Base-by-base conservation (phyloP, 1,140 invertebrate species). In the Spodoptera litura region DNA sequence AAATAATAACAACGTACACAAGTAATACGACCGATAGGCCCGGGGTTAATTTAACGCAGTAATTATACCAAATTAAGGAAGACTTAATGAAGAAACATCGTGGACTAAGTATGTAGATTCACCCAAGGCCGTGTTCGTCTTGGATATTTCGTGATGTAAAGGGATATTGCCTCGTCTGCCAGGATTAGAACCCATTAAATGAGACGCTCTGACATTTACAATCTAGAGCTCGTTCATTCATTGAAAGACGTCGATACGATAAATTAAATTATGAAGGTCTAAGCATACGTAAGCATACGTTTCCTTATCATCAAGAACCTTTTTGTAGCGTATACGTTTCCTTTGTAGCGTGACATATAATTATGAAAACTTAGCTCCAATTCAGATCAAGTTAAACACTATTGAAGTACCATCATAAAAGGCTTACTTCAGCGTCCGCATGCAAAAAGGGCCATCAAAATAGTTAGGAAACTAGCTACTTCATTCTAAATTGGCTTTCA, bases 381-480 rank as follows among this genome's bases (percentile, higher is more conserved):
- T 27, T 20, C 27, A 4, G 8, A 27, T 11, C 8, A 58, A 58
- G 20, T 58, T 58, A 25, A 20, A 20, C 20, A 58, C 55, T 27
- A 20, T 25, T 25, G 2, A 27, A 25, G 55, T 58, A 25, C 5
- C 11, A 11, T 25, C 55, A 27, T 10, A 25, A 58, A 58, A 58
- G 20, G 55, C 20, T 27, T 25, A 58, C 20, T 58, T 4, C 15
- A 25, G 38, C 20, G 20, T 27, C 20, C 9, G 10, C 20, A 27
- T 27, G 25, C 31, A 61, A n/a, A 61, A 61, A 61, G 31, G 59
- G 13, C 13, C 35, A 62, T 62, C 59, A 38, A 38, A n/a, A 62
- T 44, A 62, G 59, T 62, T 62, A 9, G 35, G n/a, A 38, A 44
- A 62, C 59, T 62, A 38, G 31, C 59, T 31, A 62, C 13, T 38